Conservation (phyloP, 53 echinoderm and acorn worm species). For the Holothuria leucospilota region DNA sequence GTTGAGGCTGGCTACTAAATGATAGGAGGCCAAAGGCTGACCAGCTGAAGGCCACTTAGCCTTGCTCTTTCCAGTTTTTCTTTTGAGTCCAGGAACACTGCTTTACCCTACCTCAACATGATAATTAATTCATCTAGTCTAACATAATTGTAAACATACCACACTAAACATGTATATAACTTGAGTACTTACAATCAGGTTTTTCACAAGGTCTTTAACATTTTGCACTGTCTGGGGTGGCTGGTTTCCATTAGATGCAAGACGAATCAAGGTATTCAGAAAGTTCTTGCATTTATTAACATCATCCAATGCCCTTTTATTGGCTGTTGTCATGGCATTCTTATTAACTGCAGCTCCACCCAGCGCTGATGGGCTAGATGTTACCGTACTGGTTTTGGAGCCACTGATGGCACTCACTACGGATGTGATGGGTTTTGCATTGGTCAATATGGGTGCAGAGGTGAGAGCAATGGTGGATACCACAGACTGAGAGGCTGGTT, state of each 20-base stretch:
- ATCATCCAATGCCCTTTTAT: constrained; percentile 80
- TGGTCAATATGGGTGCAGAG: constrained; percentile 39
- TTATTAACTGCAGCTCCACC: not conserved
- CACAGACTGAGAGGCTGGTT: constrained; percentile 24
- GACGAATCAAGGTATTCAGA: constrained; percentile 91
- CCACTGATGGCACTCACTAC: constrained; percentile 35
- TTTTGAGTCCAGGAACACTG: too few species aligned
- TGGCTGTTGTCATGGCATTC: constrained; percentile 8
- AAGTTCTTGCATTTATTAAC: constrained; percentile 99
- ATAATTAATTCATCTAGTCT: too few species aligned
- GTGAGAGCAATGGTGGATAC: constrained; percentile 48
- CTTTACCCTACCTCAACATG: too few species aligned
- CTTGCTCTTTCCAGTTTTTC: too few species aligned
- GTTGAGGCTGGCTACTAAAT: too few species aligned
- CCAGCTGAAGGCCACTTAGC: too few species aligned
- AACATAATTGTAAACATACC: too few species aligned
- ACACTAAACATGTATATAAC: not conserved
- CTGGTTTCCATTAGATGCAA: constrained; percentile 96
- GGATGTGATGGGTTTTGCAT: constrained; percentile 34
- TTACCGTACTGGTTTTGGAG: constrained; percentile 35
- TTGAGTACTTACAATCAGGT: constrained; percentile 83
- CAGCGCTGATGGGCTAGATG: not conserved
- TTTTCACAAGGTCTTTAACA: constrained; percentile 91
- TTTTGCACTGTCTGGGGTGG: constrained; percentile 92
- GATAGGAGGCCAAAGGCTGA: too few species aligned